Conservation (phyloP, 92 coral and sea anemone genomes). For the Virgularia gustaviana region DNA sequence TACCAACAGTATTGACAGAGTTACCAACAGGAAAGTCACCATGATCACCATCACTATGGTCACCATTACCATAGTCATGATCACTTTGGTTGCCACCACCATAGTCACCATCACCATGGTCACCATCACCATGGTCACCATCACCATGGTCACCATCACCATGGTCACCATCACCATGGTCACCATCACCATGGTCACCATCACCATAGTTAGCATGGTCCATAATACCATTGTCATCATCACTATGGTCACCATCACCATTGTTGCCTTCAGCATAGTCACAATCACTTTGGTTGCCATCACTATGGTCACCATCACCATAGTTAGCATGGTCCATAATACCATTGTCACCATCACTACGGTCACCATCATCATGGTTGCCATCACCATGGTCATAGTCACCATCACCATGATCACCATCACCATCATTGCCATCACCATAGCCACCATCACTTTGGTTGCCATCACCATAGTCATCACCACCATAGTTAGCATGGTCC, state of each 20-base stretch:
- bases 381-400: neutral
- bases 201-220: neutral
- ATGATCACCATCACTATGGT: neutral
- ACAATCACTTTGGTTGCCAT: neutral
- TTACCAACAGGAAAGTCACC: neutral
- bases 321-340: neutral
- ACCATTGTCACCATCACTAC: neutral
- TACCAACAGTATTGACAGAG: no score
- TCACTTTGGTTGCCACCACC: no score
- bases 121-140: slow-evolving; percentile 1
- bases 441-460: slow-evolving; percentile 19
- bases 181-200: slow-evolving; percentile 2
- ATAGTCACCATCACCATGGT: neutral
- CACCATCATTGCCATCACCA: neutral
- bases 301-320: neutral
- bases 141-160: slow-evolving; percentile 1
- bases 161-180: slow-evolving; percentile 11
- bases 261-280: neutral
- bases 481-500: neutral
- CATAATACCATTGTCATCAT: slow-evolving; percentile 18
- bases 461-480: slow-evolving; percentile 17
- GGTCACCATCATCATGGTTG: neutral
- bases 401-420: slow-evolving; percentile 2
- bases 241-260: neutral
- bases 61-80: neutral